Evolutionary conservation across 2,888 invertebrate genomes (phyloP), one percentile per base, ranked within the genome.

Genomic region (Trichogramma dendrolimi): DNA sequence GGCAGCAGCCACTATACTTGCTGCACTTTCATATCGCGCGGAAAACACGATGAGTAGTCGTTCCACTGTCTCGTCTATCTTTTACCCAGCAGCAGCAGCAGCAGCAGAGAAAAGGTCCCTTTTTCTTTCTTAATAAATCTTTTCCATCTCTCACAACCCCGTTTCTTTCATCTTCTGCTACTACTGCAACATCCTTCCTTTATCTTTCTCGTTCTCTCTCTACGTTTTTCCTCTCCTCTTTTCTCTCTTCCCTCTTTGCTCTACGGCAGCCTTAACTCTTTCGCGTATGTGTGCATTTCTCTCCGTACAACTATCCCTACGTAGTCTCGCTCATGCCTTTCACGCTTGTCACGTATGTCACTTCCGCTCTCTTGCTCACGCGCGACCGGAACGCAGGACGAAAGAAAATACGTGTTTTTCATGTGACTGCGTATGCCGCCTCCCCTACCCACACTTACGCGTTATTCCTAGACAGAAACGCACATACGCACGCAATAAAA

Each of bases 31-130:
- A 61, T 61, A 61, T 61, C 61, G 61, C 40, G 48, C 57, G 61
- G 52, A 61, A 61, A 61, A 61, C 61, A 57, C 56, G 61, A 61
- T 61, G 57, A 61, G 61, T 52, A 57, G 61, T 61, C 56, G 61
- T 57, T 53, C 27, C 42, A 11, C 10, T 46, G 40, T 60, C 10
- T 43, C 61, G 47, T 48, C 56, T 57, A 61, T 61, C 56, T 61
- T 53, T 61, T 47, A 49, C 46, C 40, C 43, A 42, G 42, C 42
- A n/a, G 10, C 48, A 11, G 27, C 27, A 27, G 14, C 1, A 14
- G 14, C 2, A 10, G n/a, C 48, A 11, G 11, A 48, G 10, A 48
- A 48, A 60, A 60, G 46, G 60, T 60, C 55, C 38, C 50, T 55
- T 55, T 55, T 49, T 44, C 55, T 40, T 50, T 50, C 50, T 60